Base-by-base conservation (phyloP, 1,140 invertebrate genomes). In the Euwallacea fornicatus region DNA sequence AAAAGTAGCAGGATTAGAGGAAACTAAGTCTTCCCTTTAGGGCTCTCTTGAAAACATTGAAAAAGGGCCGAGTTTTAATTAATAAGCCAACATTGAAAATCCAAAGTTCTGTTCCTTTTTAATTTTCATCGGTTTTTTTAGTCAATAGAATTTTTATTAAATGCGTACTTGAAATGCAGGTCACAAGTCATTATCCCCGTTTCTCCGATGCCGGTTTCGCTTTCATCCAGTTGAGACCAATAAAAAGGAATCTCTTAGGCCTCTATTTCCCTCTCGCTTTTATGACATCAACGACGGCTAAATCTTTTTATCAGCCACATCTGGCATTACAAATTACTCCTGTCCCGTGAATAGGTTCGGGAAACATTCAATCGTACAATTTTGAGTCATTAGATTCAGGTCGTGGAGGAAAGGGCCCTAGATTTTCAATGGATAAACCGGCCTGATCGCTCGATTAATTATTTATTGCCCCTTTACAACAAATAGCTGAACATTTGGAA, bases 1-100 rank as follows among this genome's bases (percentile, higher is more conserved):
- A 56, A 56, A 56, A 21, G 54, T 56, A 56, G 10, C 54, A 21
- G 16, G 54, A 56, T 56, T 56, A 56, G 16, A 56, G 15, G 15
- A 8, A 56, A 56, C 54, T 56, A 56, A 56, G 46, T 50, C 46
- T 50, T 50, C 46, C 13, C 13, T 50, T 13, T 50, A 50, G 46
- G 13, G 46, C 46, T 50, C 13, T 50, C 9, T 11, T 10, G 46
- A 11, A 50, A 50, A 50, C 13, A 50, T 50, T 50, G 46, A 10
- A 50, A 50, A 10, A 11, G 9, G 9, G 2, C 46, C 13, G 13
- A 50, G 9, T 50, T 50, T 11, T 11, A 50, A 13, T 11, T 50
- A 50, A 50, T 33, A 50, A 50, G 46, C 46, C 9, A 6, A 50
- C 9, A 50, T 50, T 50, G 9, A 50, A 50, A 50, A 2, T 50